Evolutionary conservation across 2,113 vertebrate species (phyloP), one percentile per base, ranked within the genome.

Genomic region (Tor tambroides): DNA sequence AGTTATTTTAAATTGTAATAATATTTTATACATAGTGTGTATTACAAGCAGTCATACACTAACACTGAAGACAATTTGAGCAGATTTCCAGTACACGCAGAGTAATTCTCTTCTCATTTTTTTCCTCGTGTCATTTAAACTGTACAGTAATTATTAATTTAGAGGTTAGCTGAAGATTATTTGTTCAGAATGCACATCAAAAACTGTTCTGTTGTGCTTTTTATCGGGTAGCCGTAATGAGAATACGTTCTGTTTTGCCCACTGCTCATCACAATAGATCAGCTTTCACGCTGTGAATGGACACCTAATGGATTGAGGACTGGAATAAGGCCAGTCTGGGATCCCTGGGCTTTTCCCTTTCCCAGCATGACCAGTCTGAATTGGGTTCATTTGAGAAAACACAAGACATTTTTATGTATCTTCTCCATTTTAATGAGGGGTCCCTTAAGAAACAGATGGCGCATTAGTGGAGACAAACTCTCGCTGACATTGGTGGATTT

Each of bases 401-500:
- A 11, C 83, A 84, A 90, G 87, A 90, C 91, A 89, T 85, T 91
- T 87, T 90, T 92, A 91, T 94, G 92, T 94, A 94, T 94, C 87
- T 89, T 77, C 80, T 92, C 89, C 90, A 91, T 94, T 94, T 93
- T 94, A 94, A 94, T 91, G 91, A 94, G 92, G 81, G 84, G 78
- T 72, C 72, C 89, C 91, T 90, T 90, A 84, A 87, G 89, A 92
- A 92, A 92, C 93, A 94, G 93, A 93, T 93, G 91, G 92, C 87
- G 74, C 91, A 92, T 94, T 93, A 93, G 91, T 90, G 74, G 83
- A 91, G 92, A 94, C 93, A 91, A 93, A 92, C 85, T 88, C 83
- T 86, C 81, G 87, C 91, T 91, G 92, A 93, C 90, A 91, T 88
- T 81, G 88, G 85, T 88, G 88, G 15, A 92, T 91, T 89, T 90